Conservation (phyloP, 2,797 vertebrate genomes). For the Lates japonicus region DNA sequence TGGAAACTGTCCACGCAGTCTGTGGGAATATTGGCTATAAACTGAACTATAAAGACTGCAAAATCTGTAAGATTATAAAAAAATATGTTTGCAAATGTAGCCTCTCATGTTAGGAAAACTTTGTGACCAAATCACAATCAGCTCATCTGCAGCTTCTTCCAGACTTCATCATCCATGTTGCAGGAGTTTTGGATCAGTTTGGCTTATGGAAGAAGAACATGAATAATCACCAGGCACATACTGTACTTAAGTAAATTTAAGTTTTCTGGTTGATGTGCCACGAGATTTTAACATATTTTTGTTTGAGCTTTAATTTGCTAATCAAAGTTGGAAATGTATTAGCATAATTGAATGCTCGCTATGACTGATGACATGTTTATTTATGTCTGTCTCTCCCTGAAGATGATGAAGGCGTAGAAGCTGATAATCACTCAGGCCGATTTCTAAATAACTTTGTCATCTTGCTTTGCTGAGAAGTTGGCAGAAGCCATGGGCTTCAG, state of each 20-base stretch:
- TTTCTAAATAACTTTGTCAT: constrained; percentile 54
- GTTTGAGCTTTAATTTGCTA: constrained; percentile 50
- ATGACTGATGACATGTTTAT: constrained; percentile 70
- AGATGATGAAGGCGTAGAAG: constrained; percentile 40
- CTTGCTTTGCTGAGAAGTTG: constrained; percentile 48
- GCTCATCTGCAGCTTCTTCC: background rate
- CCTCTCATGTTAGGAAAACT: background rate
- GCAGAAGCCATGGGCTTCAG: constrained; percentile 32
- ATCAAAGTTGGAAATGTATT: constrained; percentile 61
- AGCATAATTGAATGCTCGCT: constrained; percentile 53
- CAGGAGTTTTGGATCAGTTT: constrained; percentile 3
- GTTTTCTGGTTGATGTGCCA: constrained; percentile 39
- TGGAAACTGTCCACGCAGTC: background rate
- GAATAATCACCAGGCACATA: constrained; percentile 39
- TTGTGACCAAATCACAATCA: background rate
- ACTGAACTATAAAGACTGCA: background rate
- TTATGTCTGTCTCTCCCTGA: constrained; percentile 51
- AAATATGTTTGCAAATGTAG: too few species aligned
- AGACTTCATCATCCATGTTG: constrained; percentile 1
- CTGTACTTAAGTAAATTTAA: constrained; percentile 37
- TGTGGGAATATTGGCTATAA: background rate
- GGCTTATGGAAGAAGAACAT: constrained; percentile 19
- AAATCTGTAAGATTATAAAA: background rate
- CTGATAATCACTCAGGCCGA: constrained; percentile 58
- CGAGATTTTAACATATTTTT: constrained; percentile 37